Base-by-base conservation (phyloP, 2,888 invertebrate species). In the Pegoplata infirma region DNA sequence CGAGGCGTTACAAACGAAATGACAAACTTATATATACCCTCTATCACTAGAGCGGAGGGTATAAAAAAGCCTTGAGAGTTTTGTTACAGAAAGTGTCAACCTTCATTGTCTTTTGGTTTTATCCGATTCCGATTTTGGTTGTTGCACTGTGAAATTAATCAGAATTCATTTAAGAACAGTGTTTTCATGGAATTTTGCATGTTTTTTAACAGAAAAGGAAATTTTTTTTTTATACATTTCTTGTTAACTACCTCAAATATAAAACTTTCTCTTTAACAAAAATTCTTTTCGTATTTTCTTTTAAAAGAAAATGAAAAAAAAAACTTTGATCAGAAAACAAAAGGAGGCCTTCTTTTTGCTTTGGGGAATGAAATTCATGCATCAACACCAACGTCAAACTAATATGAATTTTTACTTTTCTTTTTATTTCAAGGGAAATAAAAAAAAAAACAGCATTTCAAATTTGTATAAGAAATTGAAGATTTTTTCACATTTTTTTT, bases 321-420 rank as follows among this genome's bases (percentile, higher is more conserved):
- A 40, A 8, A 16, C 17, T 0, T 47, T n/a, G n/a, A n/a, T n/a
- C n/a, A n/a, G n/a, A n/a, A n/a, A 5, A n/a, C 5, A 51, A 19
- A 58, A 58, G 32, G 5, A 47, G 49, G 49, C 49, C 63, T 69
- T 63, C 47, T 49, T 63, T 68, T 56, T n/a, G n/a, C 68, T 56
- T 75, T 58, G 16, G 40, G 25, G 19, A 51, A n/a, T n/a, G n/a
- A 53, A 44, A 14, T 55, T 67, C 46, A 67, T 67, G 68, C 49
- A 68, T 63, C 63, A 75, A 75, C 28, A 49, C 68, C 56, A 10
- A 47, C 49, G 21, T 56, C 28, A 49, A 55, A 40, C 25, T 66
- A 53, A 17, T 6, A 46, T 69, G 1, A 10, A 28, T 32, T 56
- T 56, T 21, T 17, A 64, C 19, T 58, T 58, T 32, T 14, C 44